These are phyloP conservation scores for Julus scanicus DNA, from an alignment of 2,888 invertebrate genomes.

Conservation along the genomic window DNA sequence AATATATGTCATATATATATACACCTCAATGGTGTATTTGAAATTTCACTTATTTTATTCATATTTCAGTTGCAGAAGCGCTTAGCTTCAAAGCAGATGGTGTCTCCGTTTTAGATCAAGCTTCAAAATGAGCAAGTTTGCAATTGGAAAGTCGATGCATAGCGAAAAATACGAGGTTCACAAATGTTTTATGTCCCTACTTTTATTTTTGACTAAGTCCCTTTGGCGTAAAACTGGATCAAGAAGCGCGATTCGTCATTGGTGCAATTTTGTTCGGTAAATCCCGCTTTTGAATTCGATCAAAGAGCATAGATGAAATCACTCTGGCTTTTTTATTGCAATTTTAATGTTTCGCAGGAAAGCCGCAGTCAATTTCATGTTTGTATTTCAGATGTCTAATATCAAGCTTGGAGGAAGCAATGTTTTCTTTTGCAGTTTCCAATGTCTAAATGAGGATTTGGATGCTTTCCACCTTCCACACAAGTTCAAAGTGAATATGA, in stretches of 20 bases:
- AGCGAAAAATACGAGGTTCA: background rate
- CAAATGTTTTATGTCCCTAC: background rate
- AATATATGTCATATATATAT: too few species aligned
- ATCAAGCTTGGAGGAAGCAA: background rate
- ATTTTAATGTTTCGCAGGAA: background rate
- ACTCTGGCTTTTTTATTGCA: constrained; percentile 7
- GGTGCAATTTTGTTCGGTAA: background rate
- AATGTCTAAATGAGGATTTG: background rate
- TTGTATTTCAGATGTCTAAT: constrained; percentile 33
- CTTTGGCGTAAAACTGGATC: background rate
- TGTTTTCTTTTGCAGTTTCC: constrained; percentile 9
- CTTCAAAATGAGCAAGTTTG: too few species aligned
- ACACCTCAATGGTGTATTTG: too few species aligned
- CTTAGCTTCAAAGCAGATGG: too few species aligned
- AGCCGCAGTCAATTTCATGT: constrained; percentile 33
- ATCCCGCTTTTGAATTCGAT: constrained; percentile 26
- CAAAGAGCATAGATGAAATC: constrained; percentile 15
- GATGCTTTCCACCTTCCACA: background rate
- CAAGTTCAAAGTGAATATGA: background rate
- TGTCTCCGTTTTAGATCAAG: too few species aligned
- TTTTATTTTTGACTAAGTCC: background rate
- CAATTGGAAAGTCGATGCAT: too few species aligned
- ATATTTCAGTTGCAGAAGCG: too few species aligned
- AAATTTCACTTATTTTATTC: too few species aligned
- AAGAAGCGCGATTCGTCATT: background rate